phyloP scores from a whole-genome alignment of 2,888 invertebrate species.

The Tridacna crocea region DNA sequence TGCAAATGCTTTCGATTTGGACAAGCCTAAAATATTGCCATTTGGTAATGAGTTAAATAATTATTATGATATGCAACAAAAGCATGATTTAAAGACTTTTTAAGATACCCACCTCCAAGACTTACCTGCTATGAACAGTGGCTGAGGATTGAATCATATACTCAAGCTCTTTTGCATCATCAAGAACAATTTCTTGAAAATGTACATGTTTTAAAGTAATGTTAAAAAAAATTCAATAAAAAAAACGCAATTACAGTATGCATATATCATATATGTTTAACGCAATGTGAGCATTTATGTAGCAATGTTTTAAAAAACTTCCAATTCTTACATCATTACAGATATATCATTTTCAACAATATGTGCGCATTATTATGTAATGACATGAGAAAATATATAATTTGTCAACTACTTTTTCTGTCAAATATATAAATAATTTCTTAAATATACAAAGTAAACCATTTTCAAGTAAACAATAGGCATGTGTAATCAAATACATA shows the following conservation, averaged over 20 bases:
- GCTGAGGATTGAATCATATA: slow-evolving; percentile 19
- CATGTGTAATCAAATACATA: slow-evolving; percentile 9
- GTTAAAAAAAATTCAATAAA: not conserved
- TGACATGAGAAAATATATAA: slow-evolving; percentile 14
- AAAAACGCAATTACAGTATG: not conserved
- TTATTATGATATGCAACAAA: too few species aligned
- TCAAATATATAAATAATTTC: slow-evolving; percentile 10
- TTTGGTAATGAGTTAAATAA: too few species aligned
- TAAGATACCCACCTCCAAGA: too few species aligned
- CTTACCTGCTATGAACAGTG: too few species aligned
- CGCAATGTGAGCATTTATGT: not conserved
- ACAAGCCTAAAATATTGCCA: too few species aligned
- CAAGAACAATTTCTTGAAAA: not conserved
- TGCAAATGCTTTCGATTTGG: too few species aligned
- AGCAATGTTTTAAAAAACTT: not conserved
- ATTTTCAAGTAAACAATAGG: slow-evolving; percentile 10
- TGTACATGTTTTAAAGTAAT: slow-evolving; percentile 2
- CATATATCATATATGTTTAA: not conserved
- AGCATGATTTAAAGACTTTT: too few species aligned
- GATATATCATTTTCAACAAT: not conserved
- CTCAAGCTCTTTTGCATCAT: slow-evolving; percentile 17
- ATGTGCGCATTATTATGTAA: not conserved
- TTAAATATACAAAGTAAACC: slow-evolving; percentile 20
- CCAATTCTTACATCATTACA: not conserved
- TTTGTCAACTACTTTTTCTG: not conserved